Conservation (phyloP, 2,113 vertebrate species). For the Nibea coibor region DNA sequence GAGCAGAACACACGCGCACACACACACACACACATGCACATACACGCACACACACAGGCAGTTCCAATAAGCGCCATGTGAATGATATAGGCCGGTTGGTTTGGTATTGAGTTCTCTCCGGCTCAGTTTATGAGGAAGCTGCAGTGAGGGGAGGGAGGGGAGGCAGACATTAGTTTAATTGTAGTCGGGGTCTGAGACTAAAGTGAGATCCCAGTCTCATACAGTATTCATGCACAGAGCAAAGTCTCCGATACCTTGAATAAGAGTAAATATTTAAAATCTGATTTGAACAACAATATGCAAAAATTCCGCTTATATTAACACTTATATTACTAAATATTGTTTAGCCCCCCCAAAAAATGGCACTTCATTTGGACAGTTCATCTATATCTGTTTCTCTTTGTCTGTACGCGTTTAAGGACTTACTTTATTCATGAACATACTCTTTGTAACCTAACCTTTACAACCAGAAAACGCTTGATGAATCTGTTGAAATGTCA, state of each 20-base stretch:
- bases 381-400: too few relatives aligned
- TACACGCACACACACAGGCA: conserved; percentile 20
- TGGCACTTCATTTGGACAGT: too few relatives aligned
- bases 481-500: too few relatives aligned
- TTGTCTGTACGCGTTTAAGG: too few relatives aligned
- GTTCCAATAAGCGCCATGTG: conserved; percentile 70
- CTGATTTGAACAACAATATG: not conserved
- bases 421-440: too few relatives aligned
- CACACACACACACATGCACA: conserved; percentile 16
- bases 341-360: not conserved
- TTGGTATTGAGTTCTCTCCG: conserved; percentile 74
- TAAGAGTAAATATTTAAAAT: not conserved
- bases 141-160: not conserved
- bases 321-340: too few relatives aligned
- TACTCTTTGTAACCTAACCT: too few relatives aligned
- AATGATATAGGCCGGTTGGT: conserved; percentile 65
- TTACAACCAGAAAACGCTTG: too few relatives aligned
- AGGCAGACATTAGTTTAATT: conserved; percentile 63
- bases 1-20: conserved; percentile 21
- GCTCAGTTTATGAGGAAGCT: conserved; percentile 78
- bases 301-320: not conserved
- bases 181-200: conserved; percentile 28
- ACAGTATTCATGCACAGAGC: not conserved
- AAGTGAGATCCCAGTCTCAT: not conserved
- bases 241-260: not conserved